Base-by-base conservation (phyloP, 2,888 invertebrate species). In the Noctua comes region DNA sequence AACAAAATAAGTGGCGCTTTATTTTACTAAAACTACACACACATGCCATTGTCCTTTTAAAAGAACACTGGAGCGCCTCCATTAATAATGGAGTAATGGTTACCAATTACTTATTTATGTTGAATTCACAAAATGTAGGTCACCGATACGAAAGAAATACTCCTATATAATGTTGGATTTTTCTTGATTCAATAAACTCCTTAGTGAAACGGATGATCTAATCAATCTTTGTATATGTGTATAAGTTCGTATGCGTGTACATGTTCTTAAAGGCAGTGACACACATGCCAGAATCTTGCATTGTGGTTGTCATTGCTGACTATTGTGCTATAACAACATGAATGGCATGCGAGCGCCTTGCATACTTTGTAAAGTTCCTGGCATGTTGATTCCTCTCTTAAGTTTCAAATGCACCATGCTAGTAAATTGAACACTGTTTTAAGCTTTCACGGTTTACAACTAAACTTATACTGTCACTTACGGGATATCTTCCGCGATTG, bases 41-140 rank as follows among this genome's bases (percentile, higher is more conserved):
- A 40, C n/a, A 65, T 31, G n/a, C 13, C n/a, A 66, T 76, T 66
- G 46, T 69, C n/a, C 11, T 66, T 51, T 72, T n/a, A 48, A 69
- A 76, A 64, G 36, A 62, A 76, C 27, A 43, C 5, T 57, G 16
- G n/a, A 70, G 36, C 48, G 11, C 27, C 36, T 70, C 54, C 57
- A 84, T 86, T 27, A 83, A 77, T 83, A 70, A 77, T 72, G 57
- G 13, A 59, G 21, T 59, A 76, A 70, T 83, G 43, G 62, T 18
- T 62, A 69, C 64, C 65, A 40, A 86, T 79, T 68, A 77, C 57
- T 62, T 79, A 76, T 77, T 83, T 64, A 77, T 46, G 43, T 64
- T 40, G 66, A 51, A 69, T 64, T 76, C 54, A 76, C 46, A 65
- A 57, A 75, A 88, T 68, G 51, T 75, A 75, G 88, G 86, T 76